Conservation (phyloP, 2,888 invertebrate genomes). For the Leptothorax acervorum region DNA sequence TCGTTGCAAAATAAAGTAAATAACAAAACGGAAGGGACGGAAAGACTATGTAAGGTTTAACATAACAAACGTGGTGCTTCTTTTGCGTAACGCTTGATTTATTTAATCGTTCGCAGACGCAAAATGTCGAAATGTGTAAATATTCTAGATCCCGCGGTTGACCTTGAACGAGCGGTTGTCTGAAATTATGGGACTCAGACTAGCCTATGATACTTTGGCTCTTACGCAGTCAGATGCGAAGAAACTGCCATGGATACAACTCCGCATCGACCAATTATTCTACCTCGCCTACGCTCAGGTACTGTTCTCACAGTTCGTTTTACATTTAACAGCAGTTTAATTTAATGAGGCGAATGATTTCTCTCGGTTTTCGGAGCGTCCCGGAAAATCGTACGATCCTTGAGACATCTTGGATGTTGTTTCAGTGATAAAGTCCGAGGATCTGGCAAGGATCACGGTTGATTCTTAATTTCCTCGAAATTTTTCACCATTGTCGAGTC, state of each 20-base stretch:
- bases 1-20: not conserved
- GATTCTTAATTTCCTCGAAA: not conserved
- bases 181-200: slow-evolving; percentile 77
- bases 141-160: slow-evolving; percentile 72
- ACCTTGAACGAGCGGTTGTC: slow-evolving; percentile 78
- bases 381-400: not conserved
- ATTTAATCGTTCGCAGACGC: slow-evolving; percentile 31
- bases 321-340: slow-evolving; percentile 40
- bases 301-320: slow-evolving; percentile 67
- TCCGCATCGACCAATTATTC: slow-evolving; percentile 72
- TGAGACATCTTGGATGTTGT: not conserved
- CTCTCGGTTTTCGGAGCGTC: not conserved
- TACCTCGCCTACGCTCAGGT: slow-evolving; percentile 81
- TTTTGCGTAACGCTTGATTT: slow-evolving; percentile 13
- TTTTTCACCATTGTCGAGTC: not conserved
- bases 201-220: slow-evolving; percentile 79
- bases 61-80: not conserved
- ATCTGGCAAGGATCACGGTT: not conserved
- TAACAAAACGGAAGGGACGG: not conserved
- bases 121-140: slow-evolving; percentile 27
- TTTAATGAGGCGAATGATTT: not conserved
- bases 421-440: not conserved
- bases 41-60: not conserved
- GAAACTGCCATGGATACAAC: slow-evolving; percentile 76
- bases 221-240: slow-evolving; percentile 64